Conservation (phyloP, 2,888 invertebrate genomes). For the Drosophila robusta region DNA sequence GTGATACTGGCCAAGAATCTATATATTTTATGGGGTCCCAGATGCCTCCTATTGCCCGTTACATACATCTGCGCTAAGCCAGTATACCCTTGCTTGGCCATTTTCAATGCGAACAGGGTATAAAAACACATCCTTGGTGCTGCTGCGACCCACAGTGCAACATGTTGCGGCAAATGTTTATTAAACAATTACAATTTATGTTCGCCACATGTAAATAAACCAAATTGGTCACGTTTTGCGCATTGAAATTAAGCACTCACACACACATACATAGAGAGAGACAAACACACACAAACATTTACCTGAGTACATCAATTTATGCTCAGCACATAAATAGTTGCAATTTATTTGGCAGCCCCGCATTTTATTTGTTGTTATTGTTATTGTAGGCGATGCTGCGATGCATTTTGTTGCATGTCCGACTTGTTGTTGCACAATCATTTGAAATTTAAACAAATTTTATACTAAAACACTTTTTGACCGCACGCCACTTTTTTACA, state of each 20-base stretch:
- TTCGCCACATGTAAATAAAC: slow-evolving; percentile 85
- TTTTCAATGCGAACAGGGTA: not conserved
- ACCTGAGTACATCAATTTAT: slow-evolving; percentile 51
- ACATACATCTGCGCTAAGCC: not conserved
- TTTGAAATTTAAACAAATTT: slow-evolving; percentile 55
- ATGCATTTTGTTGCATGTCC: slow-evolving; percentile 32
- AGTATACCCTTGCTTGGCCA: not conserved
- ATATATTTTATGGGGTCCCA: too few species aligned
- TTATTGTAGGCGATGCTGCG: slow-evolving; percentile 30
- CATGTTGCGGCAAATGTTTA: slow-evolving; percentile 57
- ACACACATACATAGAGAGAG: slow-evolving; percentile 19
- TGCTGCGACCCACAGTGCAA: slow-evolving; percentile 16
- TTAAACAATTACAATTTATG: slow-evolving; percentile 81
- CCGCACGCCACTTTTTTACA: slow-evolving; percentile 34
- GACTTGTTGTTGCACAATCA: slow-evolving; percentile 24
- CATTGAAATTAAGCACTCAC: slow-evolving; percentile 69
- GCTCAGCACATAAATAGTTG: slow-evolving; percentile 68
- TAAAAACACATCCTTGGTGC: slow-evolving; percentile 28
- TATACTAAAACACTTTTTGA: slow-evolving; percentile 63
- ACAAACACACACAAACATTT: slow-evolving; percentile 38
- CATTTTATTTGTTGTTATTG: slow-evolving; percentile 35
- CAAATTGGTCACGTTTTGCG: slow-evolving; percentile 85
- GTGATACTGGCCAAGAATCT: too few species aligned
- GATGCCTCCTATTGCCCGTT: not conserved
- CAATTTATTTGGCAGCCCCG: slow-evolving; percentile 68